Base-by-base conservation (phyloP, 2,113 vertebrate species). In the Nesoenas mayeri region DNA sequence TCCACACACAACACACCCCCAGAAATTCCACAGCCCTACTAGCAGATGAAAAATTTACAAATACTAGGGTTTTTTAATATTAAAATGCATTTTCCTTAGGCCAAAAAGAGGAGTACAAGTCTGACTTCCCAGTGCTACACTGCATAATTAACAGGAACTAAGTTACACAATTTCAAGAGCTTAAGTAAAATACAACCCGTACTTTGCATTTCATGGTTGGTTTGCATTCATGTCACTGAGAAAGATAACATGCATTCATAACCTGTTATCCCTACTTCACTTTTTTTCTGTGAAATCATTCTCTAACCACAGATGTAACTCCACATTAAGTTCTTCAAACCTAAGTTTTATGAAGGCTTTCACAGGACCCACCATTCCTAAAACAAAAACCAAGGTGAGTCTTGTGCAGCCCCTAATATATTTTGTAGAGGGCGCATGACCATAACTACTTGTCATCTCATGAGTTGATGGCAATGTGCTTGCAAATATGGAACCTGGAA, bases 141-240 rank as follows among this genome's bases (percentile, higher is more conserved):
- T 62, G 26, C 38, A 21, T 7, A 86, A 53, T 36, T 69, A 34
- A 69, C 51, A 70, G 1, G 16, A 53, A 70, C 2, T 51, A 60
- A 61, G 24, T 38, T 20, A 80, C 48, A 74, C 44, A 25, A 17
- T 6, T 61, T 21, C 42, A 81, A 44, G 69, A 26, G 31, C 28
- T 53, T 74, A 51, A 57, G 26, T 24, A 72, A 91, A 94, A 93
- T 47, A 74, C 65, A 72, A n/a, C 3, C 53, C n/a, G 56, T 32
- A 79, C 88, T 93, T 79, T 95, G 92, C 95, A 95, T 90, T 96
- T 96, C 95, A 57, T 79, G 92, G 92, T 34, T 91, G 58, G 25
- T 79, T 75, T 42, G 82, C 32, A 51, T 36, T 91, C 42, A 12
- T 38, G 34, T 38, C 69, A 74, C 85, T 91, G 92, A 84, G 83